Evolutionary conservation across 1,140 invertebrate genomes (phyloP).

Genomic region (Laupala kohalensis): DNA sequence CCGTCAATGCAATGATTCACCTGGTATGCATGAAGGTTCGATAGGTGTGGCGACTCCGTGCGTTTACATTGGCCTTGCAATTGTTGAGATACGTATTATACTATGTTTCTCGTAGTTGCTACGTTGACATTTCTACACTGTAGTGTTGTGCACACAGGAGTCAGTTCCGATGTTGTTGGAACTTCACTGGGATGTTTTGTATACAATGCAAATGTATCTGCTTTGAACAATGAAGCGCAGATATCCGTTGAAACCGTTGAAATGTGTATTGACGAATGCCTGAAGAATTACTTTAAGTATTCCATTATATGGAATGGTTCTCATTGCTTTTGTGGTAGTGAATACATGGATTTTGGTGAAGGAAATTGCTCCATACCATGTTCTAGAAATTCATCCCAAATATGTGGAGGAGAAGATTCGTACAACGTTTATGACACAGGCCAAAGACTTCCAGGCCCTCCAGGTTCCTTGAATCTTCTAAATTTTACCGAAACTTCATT

Average conservation of each 20-base stretch:
- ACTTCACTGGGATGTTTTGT: not conserved
- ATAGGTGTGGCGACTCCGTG: not conserved
- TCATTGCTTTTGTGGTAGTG: slow-evolving; percentile 21
- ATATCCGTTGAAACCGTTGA: not conserved
- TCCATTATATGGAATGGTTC: slow-evolving; percentile 16
- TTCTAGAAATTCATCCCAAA: slow-evolving; percentile 8
- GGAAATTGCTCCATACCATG: slow-evolving; percentile 20
- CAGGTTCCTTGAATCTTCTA: not conserved
- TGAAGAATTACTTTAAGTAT: slow-evolving; percentile 13
- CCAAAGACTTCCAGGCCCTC: slow-evolving; percentile 11
- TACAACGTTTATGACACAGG: slow-evolving; percentile 23
- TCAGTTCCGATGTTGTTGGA: not conserved
- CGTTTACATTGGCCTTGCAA: not conserved
- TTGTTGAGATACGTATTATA: not conserved
- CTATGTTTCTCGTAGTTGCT: not conserved
- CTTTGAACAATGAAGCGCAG: not conserved
- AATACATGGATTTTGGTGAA: slow-evolving; percentile 14
- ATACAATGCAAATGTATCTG: not conserved
- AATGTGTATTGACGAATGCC: not conserved
- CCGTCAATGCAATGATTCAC: not conserved
- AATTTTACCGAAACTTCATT: slow-evolving; percentile 2
- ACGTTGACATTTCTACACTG: not conserved
- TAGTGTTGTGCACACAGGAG: not conserved
- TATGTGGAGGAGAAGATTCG: slow-evolving; percentile 20
- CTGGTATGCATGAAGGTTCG: not conserved